phyloP scores from a whole-genome alignment of 2,113 vertebrate species.

The Drymodes brunneopygia region DNA sequence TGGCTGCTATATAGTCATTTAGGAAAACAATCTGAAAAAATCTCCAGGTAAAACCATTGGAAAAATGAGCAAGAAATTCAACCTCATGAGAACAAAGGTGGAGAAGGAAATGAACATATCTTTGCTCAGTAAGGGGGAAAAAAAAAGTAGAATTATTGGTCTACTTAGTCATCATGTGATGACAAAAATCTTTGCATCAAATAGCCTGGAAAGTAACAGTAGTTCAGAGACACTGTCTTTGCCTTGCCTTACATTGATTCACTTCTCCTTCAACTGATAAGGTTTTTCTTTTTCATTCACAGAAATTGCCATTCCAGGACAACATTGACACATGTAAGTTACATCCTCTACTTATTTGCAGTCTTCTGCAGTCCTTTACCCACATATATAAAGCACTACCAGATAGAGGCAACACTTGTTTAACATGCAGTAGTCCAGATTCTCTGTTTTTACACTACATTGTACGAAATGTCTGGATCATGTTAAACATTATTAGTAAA shows the following conservation, averaged over 20 bases:
- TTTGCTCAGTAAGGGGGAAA: neutral
- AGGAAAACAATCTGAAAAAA: neutral
- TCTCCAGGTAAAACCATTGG: neutral
- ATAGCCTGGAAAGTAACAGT: neutral
- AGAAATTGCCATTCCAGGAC: neutral
- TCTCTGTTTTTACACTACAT: neutral
- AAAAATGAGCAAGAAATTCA: neutral
- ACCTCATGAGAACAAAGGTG: neutral
- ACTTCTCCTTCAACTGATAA: neutral
- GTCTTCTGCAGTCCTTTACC: neutral
- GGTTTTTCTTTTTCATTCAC: neutral
- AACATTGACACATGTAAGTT: fast-evolving
- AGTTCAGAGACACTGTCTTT: neutral
- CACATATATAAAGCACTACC: neutral
- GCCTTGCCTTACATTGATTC: neutral
- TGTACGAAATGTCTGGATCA: neutral
- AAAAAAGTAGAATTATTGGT: neutral
- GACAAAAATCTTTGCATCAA: neutral
- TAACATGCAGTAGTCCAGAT: neutral
- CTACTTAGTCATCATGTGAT: neutral
- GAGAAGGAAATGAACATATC: neutral
- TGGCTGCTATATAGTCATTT: neutral
- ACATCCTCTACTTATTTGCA: neutral
- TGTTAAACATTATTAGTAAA: neutral
- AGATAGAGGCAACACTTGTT: neutral